Conservation (phyloP, 2,888 invertebrate genomes). For the Tromatobia lineatoria region DNA sequence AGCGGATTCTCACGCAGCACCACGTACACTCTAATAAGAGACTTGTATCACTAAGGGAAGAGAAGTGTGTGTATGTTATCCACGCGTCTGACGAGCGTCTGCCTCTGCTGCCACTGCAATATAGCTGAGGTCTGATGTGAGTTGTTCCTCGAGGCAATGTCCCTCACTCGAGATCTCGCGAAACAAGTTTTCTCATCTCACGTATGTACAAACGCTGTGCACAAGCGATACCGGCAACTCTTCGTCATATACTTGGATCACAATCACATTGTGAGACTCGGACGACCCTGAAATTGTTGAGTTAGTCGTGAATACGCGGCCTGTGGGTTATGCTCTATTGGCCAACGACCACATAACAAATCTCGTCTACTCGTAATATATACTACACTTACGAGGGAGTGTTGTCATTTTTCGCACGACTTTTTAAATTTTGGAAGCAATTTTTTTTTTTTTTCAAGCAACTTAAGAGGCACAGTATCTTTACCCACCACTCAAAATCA, state of each 20-base stretch:
- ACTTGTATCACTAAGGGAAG: constrained; percentile 49
- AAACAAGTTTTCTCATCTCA: constrained; percentile 3
- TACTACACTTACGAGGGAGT: too few species aligned
- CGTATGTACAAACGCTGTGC: not conserved
- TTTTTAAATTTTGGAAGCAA: too few species aligned
- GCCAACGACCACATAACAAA: too few species aligned
- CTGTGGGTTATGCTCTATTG: constrained; percentile 1
- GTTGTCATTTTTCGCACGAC: too few species aligned
- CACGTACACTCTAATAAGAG: constrained; percentile 11
- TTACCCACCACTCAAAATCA: too few species aligned
- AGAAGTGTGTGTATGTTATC: constrained; percentile 57
- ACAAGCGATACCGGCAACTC: constrained; percentile 1
- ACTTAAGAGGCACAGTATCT: too few species aligned
- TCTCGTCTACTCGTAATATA: not conserved
- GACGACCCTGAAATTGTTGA: constrained; percentile 29
- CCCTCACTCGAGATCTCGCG: constrained; percentile 35
- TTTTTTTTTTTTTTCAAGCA: too few species aligned
- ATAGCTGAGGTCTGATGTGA: constrained; percentile 17
- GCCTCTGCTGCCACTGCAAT: constrained; percentile 24
- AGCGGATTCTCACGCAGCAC: constrained; percentile 7
- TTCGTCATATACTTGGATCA: not conserved
- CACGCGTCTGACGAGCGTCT: constrained; percentile 65
- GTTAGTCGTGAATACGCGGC: not conserved
- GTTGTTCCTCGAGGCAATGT: constrained; percentile 62
- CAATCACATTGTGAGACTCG: not conserved